Conservation (phyloP, 2,797 vertebrate genomes). For the Rhadinocentrus ornatus region DNA sequence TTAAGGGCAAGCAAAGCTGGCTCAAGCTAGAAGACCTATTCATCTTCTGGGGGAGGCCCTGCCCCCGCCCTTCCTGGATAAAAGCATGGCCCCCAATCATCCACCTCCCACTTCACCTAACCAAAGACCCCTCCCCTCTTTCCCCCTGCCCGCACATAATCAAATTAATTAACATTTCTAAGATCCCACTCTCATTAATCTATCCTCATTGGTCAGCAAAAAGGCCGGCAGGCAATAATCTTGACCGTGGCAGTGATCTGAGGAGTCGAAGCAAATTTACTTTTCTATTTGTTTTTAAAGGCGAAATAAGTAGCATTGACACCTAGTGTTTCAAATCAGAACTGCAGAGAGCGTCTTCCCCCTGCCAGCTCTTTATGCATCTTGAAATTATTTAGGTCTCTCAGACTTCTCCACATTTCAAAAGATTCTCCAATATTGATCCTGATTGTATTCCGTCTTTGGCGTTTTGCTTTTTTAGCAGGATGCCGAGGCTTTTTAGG, state of each 20-base stretch:
- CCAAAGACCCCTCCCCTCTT: slow-evolving; percentile 57
- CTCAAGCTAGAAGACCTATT: slow-evolving; percentile 76
- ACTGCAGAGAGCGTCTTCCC: too few species aligned
- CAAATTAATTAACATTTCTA: slow-evolving; percentile 86
- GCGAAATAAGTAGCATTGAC: too few species aligned
- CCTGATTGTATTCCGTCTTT: too few species aligned
- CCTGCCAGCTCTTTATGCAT: too few species aligned
- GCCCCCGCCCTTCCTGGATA: slow-evolving; percentile 62
- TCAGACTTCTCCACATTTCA: too few species aligned
- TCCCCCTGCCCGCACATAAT: slow-evolving; percentile 69
- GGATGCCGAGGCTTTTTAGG: too few species aligned
- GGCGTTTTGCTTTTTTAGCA: too few species aligned
- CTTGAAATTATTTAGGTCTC: too few species aligned
- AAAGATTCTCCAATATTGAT: too few species aligned
- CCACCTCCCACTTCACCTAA: slow-evolving; percentile 65
- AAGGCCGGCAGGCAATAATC: slow-evolving; percentile 38
- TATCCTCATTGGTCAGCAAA: slow-evolving; percentile 74
- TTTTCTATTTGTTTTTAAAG: slow-evolving; percentile 4
- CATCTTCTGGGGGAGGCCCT: slow-evolving; percentile 71
- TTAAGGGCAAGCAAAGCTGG: slow-evolving; percentile 76
- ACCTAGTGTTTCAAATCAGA: too few species aligned
- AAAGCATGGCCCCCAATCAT: slow-evolving; percentile 67
- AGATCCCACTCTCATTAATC: slow-evolving; percentile 83
- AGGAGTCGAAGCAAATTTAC: slow-evolving; percentile 10
- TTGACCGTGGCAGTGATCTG: slow-evolving; percentile 36